Percentiles rank a stretch among this genome's conserved stretches.
phyloP scores from a whole-genome alignment of 2,888 invertebrate genomes.

The Liodrosophila aerea region DNA sequence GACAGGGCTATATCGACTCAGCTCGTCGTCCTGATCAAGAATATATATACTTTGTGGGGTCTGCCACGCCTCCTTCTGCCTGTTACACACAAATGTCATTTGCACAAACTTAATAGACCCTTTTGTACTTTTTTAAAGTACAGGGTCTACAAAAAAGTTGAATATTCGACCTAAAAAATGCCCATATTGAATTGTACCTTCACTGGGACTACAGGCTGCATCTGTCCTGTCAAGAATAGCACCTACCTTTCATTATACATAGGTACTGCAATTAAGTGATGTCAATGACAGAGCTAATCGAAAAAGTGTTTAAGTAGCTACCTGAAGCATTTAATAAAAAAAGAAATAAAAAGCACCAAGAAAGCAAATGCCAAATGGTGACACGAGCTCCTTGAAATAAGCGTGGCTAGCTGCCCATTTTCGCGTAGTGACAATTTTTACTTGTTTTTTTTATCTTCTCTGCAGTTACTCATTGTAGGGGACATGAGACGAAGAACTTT shows the following conservation, averaged over 20 bases:
- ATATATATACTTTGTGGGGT: too few species aligned
- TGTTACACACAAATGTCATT: too few species aligned
- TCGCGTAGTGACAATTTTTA: background rate
- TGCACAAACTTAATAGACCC: too few species aligned
- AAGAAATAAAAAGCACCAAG: constrained; percentile 34
- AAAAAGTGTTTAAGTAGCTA: constrained; percentile 80
- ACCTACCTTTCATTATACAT: too few species aligned
- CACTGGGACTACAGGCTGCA: too few species aligned
- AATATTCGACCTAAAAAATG: too few species aligned
- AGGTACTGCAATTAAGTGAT: constrained; percentile 43
- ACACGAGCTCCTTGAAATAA: background rate
- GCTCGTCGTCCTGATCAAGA: too few species aligned
- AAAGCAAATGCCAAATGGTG: background rate
- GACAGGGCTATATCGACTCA: too few species aligned
- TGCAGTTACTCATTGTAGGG: background rate
- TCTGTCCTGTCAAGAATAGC: constrained; percentile 1
- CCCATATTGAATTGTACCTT: too few species aligned
- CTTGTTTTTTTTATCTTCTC: background rate
- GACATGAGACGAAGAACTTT: constrained; percentile 44
- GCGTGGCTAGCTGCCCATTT: constrained; percentile 31
- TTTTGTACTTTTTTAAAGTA: too few species aligned
- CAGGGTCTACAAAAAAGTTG: too few species aligned
- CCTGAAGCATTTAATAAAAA: constrained; percentile 71
- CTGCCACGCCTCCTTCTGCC: too few species aligned
- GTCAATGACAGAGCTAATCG: constrained; percentile 71